These are phyloP conservation scores for Harpalus rufipes DNA, from an alignment of 2,888 invertebrate genomes.

Conservation along the genomic window DNA sequence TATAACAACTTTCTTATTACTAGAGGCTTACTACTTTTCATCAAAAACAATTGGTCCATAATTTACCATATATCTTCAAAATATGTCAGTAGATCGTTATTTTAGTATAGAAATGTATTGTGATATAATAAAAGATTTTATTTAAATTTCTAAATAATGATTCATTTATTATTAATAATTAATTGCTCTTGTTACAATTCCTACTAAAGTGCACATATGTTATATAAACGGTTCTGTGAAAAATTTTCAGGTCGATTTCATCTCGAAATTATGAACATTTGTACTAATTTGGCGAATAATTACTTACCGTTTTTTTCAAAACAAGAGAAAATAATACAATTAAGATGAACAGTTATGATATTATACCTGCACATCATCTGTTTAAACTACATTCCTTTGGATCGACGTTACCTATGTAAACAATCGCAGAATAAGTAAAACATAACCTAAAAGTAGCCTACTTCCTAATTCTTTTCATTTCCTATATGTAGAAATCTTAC, in stretches of 20 bases:
- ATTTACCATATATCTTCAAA: no score
- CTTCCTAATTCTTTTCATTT: background rate
- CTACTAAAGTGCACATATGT: slow-evolving; percentile 5
- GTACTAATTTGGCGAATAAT: slow-evolving; percentile 26
- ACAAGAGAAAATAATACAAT: slow-evolving; percentile 39
- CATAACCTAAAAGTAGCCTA: background rate
- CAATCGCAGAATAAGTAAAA: background rate
- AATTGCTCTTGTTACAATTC: no score
- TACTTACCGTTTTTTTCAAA: slow-evolving; percentile 9
- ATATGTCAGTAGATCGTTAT: no score
- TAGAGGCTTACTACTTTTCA: no score
- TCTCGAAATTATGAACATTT: slow-evolving; percentile 22
- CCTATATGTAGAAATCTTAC: background rate
- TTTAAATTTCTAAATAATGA: no score
- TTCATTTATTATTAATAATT: no score
- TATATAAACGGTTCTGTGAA: slow-evolving; percentile 18
- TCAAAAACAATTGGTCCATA: no score
- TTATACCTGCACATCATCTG: slow-evolving; percentile 5
- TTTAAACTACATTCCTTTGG: background rate
- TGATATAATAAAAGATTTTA: no score
- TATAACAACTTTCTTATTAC: no score
- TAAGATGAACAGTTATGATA: slow-evolving; percentile 20
- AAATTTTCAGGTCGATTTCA: slow-evolving; percentile 41
- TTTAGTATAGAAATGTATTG: no score
- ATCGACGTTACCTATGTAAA: background rate